Conservation (phyloP, 2,888 invertebrate genomes). For the Cheilosia variabilis region DNA sequence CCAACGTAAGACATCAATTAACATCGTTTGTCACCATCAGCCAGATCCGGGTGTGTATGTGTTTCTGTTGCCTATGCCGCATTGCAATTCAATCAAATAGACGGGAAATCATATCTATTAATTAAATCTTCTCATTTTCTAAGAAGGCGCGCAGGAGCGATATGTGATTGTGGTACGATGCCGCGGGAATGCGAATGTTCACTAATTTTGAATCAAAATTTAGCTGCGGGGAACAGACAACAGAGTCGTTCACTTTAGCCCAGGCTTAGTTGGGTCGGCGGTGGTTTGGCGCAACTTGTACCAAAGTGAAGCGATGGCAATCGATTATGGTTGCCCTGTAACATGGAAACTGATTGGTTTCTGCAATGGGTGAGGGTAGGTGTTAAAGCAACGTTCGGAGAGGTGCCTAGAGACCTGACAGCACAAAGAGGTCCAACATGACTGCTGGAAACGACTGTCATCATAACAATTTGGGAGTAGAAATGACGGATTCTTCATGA, state of each 20-base stretch:
- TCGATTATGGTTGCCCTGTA: too few species aligned
- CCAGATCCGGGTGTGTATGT: neutral
- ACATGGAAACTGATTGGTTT: too few species aligned
- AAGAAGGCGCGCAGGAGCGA: neutral
- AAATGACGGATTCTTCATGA: too few species aligned
- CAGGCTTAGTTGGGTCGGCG: neutral
- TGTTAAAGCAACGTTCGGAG: too few species aligned
- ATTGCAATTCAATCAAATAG: slow-evolving; percentile 39
- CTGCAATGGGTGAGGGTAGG: too few species aligned
- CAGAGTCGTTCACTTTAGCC: neutral
- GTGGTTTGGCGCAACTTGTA: neutral
- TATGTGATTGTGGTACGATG: neutral
- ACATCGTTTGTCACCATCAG: slow-evolving; percentile 12
- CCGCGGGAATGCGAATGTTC: neutral
- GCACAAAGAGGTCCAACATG: too few species aligned
- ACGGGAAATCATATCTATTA: slow-evolving; percentile 44
- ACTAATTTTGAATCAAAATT: slow-evolving; percentile 1
- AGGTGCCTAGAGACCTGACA: too few species aligned
- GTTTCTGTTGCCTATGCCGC: slow-evolving; percentile 1
- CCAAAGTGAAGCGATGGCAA: too few species aligned
- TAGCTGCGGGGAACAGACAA: neutral
- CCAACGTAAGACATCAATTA: slow-evolving; percentile 56
- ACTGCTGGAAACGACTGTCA: too few species aligned
- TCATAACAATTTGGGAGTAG: too few species aligned
- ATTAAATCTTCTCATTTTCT: slow-evolving; percentile 41